Evolutionary conservation across 2,113 vertebrate species (phyloP), one percentile per base, ranked within the genome.

Genomic region (Xiphias gladius): DNA sequence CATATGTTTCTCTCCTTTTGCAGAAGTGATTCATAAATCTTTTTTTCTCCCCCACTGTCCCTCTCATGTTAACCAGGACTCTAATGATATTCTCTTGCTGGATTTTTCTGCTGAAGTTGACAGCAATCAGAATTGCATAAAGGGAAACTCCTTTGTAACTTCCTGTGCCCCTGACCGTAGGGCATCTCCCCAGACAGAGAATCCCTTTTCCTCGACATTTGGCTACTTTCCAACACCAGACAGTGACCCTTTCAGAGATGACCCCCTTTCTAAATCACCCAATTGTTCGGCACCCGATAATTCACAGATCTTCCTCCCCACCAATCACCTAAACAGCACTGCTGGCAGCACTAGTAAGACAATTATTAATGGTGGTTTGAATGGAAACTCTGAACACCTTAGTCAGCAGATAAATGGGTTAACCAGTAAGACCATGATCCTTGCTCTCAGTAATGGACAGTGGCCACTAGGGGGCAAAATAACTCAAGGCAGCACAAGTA

Each of bases 71-170:
- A 94, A 96, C 95, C 96, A 98, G 97, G 97, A 96, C 87, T 94
- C 94, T 96, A 97, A 97, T 95, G 97, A 97, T 91, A 95, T 97
- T 94, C 96, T 97, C 83, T 97, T 99, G 97, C 96, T 99, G 97
- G 97, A 98, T 93, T 95, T 99, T 95, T 96, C 97, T 89, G 95
- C 96, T 96, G 97, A 97, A 95, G 96, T 98, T 95, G 97, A 97
- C 95, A 95, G 94, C 95, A 97, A 97, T 96, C 96, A 97, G 91
- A 96, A 97, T 92, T 96, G 95, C 96, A 91, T 96, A 95, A 96
- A 96, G 96, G 96, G 95, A 92, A 95, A 95, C 91, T 93, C 96
- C 84, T 95, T 96, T 94, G 92, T 94, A 93, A 91, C 94, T 88
- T 92, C 95, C 79, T 93, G 88, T 88, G 93, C 92, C 87, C 82